Evolutionary conservation across 2,888 invertebrate species (phyloP).

Genomic region (Hedychridium roseum): DNA sequence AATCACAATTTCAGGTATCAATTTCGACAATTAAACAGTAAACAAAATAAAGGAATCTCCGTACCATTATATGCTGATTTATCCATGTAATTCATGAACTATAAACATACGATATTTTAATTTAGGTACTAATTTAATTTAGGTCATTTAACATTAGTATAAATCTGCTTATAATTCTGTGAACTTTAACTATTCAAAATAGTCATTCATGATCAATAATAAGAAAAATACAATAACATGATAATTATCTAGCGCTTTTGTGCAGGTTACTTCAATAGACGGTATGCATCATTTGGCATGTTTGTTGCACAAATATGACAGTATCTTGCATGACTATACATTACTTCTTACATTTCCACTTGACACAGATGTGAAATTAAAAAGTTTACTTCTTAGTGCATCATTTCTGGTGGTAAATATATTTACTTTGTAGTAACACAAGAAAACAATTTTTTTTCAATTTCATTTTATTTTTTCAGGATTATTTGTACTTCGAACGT

Average conservation of each 20-base stretch:
- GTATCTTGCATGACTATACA: conserved; percentile 74
- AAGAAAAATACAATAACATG: background rate
- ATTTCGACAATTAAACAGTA: too few species aligned
- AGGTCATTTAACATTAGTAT: too few species aligned
- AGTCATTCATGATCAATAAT: background rate
- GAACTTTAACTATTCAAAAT: too few species aligned
- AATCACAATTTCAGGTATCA: conserved; percentile 73
- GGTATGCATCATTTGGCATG: conserved; percentile 71
- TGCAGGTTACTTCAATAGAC: conserved; percentile 62
- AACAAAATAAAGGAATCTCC: too few species aligned
- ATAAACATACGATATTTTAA: too few species aligned
- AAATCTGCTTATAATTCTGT: too few species aligned
- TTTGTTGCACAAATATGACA: conserved; percentile 78
- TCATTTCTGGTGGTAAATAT: conserved; percentile 81
- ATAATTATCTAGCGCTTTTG: background rate
- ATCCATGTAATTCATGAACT: too few species aligned
- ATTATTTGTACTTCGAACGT: conserved; percentile 73
- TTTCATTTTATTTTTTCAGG: conserved; percentile 63
- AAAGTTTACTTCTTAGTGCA: conserved; percentile 82
- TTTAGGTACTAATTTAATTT: too few species aligned
- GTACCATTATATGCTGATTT: too few species aligned
- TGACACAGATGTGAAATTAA: conserved; percentile 77
- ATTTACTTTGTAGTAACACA: background rate
- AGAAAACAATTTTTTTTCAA: background rate
- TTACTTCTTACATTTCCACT: conserved; percentile 79